Evolutionary conservation across 2,797 vertebrate genomes (phyloP).

Genomic region (Brotula barbata): DNA sequence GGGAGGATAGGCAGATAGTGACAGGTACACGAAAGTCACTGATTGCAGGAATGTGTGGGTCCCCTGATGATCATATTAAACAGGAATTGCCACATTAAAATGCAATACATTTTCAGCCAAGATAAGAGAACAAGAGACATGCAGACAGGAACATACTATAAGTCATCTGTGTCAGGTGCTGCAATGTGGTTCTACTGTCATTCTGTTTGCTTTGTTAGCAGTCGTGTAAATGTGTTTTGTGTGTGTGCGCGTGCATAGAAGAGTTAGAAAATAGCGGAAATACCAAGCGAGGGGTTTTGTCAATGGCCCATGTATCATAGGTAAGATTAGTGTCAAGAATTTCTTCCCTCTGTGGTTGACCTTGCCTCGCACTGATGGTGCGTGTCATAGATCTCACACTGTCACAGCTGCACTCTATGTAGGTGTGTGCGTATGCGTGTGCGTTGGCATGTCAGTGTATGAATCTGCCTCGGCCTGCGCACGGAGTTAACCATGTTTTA

Average conservation of each 20-base stretch:
- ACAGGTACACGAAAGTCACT: conserved; percentile 62
- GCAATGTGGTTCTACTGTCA: conserved; percentile 34
- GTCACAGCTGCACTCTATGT: conserved; percentile 26
- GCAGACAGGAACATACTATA: conserved; percentile 45
- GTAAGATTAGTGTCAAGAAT: conserved; percentile 62
- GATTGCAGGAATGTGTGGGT: conserved; percentile 53
- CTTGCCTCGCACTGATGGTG: conserved; percentile 55
- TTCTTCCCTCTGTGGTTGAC: conserved; percentile 57
- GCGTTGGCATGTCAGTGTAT: conserved; percentile 1
- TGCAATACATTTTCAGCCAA: conserved; percentile 39
- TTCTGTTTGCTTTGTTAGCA: conserved; percentile 26
- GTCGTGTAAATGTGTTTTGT: neutral
- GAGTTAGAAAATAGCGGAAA: conserved; percentile 19
- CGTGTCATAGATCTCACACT: conserved; percentile 44
- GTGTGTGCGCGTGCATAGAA: conserved; percentile 2
- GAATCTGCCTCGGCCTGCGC: neutral
- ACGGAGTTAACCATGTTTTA: neutral
- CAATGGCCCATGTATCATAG: conserved; percentile 50
- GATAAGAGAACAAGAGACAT: conserved; percentile 50
- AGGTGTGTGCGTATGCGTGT: neutral
- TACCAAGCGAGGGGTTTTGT: conserved; percentile 22
- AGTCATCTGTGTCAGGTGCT: conserved; percentile 35
- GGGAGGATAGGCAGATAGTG: conserved; percentile 57
- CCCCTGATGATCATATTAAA: conserved; percentile 47
- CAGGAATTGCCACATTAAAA: conserved; percentile 45